Percentiles rank a stretch among this genome's conserved stretches.
Conservation (phyloP, 2,888 invertebrate species). For the Zeuzera pyrina region DNA sequence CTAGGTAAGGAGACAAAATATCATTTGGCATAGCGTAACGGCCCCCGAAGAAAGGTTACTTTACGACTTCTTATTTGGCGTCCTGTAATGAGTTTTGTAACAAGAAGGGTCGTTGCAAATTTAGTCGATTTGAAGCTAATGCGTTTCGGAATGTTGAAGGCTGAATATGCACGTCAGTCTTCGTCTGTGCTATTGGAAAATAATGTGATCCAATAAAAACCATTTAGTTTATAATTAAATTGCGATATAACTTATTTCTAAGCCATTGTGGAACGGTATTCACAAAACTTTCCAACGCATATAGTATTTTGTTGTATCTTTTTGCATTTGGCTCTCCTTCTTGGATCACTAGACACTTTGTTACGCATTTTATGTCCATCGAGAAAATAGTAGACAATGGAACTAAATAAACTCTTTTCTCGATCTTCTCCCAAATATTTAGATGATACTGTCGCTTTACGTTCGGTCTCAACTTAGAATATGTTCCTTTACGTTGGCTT, state of each 20-base stretch:
- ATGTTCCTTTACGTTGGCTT: conserved; percentile 39
- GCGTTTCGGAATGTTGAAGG: conserved; percentile 24
- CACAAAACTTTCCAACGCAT: no score
- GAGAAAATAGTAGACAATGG: neutral
- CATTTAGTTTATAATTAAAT: no score
- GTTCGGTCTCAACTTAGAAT: conserved; percentile 33
- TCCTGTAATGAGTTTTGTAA: conserved; percentile 65
- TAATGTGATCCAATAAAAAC: no score
- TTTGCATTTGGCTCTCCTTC: no score
- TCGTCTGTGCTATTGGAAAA: no score
- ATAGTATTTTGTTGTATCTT: no score
- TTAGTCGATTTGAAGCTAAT: conserved; percentile 39
- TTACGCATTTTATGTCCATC: no score
- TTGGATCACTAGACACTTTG: no score
- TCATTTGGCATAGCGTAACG: conserved; percentile 66
- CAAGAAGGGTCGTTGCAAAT: conserved; percentile 37
- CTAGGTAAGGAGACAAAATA: conserved; percentile 45
- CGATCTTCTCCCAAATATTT: conserved; percentile 27
- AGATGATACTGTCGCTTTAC: conserved; percentile 50
- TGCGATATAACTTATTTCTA: no score
- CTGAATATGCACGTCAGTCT: no score
- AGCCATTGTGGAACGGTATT: no score
- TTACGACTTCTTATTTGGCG: conserved; percentile 63
- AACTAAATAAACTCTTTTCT: conserved; percentile 7
- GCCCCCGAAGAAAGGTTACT: conserved; percentile 55